Percentiles rank a stretch among this genome's conserved stretches.
phyloP scores from a whole-genome alignment of 92 coral and sea anemone genomes.

The Epizoanthus scotinus region DNA sequence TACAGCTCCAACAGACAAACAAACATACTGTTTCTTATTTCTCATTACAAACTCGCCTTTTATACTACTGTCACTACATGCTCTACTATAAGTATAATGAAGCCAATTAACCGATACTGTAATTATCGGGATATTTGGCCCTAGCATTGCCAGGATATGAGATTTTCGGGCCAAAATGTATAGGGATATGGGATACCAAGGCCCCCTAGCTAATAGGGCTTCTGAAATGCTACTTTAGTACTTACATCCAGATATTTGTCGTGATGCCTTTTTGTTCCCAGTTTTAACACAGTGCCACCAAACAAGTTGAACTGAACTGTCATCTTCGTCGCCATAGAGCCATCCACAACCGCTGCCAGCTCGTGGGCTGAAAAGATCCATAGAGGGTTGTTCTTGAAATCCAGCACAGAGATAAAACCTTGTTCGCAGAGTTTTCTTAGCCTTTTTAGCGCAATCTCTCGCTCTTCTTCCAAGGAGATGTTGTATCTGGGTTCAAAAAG shows the following conservation, averaged over 20 bases:
- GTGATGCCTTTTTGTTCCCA: conserved; percentile 79
- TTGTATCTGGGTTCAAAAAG: conserved; percentile 75
- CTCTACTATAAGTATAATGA: too few species aligned
- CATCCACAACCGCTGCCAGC: conserved; percentile 72
- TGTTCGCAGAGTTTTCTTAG: conserved; percentile 70
- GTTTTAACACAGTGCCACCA: conserved; percentile 87
- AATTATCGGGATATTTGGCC: too few species aligned
- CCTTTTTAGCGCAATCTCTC: conserved; percentile 69
- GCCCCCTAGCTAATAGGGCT: too few species aligned
- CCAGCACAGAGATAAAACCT: conserved; percentile 76
- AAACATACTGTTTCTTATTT: too few species aligned
- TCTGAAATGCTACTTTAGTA: neutral
- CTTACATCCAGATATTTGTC: conserved; percentile 59
- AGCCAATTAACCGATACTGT: too few species aligned
- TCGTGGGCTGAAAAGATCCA: conserved; percentile 83
- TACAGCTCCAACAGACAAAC: too few species aligned
- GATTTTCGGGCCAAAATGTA: too few species aligned
- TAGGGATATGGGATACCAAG: too few species aligned
- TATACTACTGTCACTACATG: too few species aligned
- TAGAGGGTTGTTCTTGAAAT: conserved; percentile 72
- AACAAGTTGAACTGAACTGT: conserved; percentile 89
- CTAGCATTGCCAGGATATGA: too few species aligned
- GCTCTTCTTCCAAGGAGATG: conserved; percentile 80
- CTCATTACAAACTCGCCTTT: too few species aligned
- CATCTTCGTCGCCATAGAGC: conserved; percentile 89